These are phyloP conservation scores for Stegodyphus dumicola DNA, from an alignment of 1,140 invertebrate species.

Conservation along the genomic window DNA sequence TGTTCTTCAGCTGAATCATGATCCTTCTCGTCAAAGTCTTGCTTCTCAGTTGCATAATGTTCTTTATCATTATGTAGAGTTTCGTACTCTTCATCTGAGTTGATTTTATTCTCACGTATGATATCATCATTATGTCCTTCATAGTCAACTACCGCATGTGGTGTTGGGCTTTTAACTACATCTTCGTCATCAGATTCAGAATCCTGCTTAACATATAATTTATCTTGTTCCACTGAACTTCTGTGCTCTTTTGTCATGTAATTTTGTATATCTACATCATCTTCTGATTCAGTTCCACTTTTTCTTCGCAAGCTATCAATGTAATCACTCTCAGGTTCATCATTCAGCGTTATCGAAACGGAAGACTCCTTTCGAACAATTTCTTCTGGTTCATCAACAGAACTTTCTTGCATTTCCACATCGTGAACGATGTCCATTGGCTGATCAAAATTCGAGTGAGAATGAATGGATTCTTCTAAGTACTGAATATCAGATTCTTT, in stretches of 20 bases:
- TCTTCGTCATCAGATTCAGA: slow-evolving; percentile 52
- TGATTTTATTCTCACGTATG: neutral
- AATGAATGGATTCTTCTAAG: neutral
- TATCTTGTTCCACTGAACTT: slow-evolving; percentile 6
- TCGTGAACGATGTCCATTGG: slow-evolving; percentile 31
- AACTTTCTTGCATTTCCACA: slow-evolving; percentile 48
- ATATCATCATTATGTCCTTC: slow-evolving; percentile 21
- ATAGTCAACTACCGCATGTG: slow-evolving; percentile 48
- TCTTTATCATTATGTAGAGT: neutral
- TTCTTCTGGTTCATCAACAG: slow-evolving; percentile 56
- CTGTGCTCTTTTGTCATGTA: slow-evolving; percentile 32
- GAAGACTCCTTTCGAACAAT: slow-evolving; percentile 38
- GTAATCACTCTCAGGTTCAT: slow-evolving; percentile 26
- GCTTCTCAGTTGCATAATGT: slow-evolving; percentile 12
- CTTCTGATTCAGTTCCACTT: slow-evolving; percentile 52
- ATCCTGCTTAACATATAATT: slow-evolving; percentile 13
- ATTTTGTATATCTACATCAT: slow-evolving; percentile 52
- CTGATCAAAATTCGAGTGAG: slow-evolving; percentile 14
- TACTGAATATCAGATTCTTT: neutral
- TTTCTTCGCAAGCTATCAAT: slow-evolving; percentile 30
- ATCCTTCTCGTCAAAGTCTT: slow-evolving; percentile 56
- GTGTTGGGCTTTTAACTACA: slow-evolving; percentile 56
- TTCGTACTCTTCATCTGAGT: neutral
- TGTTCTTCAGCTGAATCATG: slow-evolving; percentile 49
- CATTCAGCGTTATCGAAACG: slow-evolving; percentile 44